Evolutionary conservation across 1,140 invertebrate species (phyloP).

Genomic region (Acromyrmex echinatior): DNA sequence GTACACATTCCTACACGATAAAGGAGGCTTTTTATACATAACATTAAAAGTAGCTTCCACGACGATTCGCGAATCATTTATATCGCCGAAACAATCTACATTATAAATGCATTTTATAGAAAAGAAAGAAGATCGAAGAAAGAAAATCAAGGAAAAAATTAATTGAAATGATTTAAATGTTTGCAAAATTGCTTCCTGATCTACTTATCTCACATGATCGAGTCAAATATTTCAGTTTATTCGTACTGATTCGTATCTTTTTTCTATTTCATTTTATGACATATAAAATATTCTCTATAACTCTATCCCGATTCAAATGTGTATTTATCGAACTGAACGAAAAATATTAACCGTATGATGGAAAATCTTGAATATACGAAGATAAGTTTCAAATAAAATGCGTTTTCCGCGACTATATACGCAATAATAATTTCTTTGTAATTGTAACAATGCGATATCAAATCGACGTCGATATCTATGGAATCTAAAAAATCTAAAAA

Average conservation of each 20-base stretch:
- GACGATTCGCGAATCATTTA: neutral
- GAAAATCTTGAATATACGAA: conserved; percentile 7
- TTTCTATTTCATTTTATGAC: neutral
- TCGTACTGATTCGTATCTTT: neutral
- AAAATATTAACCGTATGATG: neutral
- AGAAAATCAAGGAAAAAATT: no score
- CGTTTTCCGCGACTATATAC: neutral
- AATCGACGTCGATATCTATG: neutral
- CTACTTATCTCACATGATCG: neutral
- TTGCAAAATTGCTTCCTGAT: conserved; percentile 7
- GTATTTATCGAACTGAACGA: neutral
- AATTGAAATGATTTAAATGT: neutral
- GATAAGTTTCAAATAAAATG: conserved; percentile 4
- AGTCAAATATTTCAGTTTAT: neutral
- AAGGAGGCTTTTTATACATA: neutral
- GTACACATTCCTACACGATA: neutral
- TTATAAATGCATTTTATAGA: neutral
- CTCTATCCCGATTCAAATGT: neutral
- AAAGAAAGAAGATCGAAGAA: neutral
- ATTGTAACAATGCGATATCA: conserved; percentile 15
- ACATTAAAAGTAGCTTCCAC: neutral
- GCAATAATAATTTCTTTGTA: conserved; percentile 3
- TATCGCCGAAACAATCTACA: neutral
- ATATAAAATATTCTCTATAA: neutral
- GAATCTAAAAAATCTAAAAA: neutral